phyloP scores from a whole-genome alignment of 2,888 invertebrate species.

The Nesidiocoris tenuis region DNA sequence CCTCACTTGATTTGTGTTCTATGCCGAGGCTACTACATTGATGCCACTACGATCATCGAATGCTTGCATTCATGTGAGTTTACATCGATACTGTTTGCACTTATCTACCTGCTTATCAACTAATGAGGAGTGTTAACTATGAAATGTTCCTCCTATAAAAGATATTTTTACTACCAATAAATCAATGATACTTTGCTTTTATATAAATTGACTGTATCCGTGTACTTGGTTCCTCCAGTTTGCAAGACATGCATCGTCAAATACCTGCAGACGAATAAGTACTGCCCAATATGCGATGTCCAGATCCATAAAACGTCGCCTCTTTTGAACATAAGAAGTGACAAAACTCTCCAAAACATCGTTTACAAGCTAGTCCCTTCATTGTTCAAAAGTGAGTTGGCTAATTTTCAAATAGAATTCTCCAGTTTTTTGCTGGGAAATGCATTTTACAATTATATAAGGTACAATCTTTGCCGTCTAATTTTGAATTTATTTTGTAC shows the following conservation, averaged over 20 bases:
- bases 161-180: too few species aligned
- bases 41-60: constrained; percentile 94
- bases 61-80: constrained; percentile 93
- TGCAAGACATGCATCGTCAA: constrained; percentile 92
- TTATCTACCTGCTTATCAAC: too few species aligned
- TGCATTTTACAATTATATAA: too few species aligned
- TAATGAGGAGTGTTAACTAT: too few species aligned
- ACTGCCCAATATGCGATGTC: constrained; percentile 92
- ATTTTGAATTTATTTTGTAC: too few species aligned
- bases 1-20: constrained; percentile 86
- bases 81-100: background rate
- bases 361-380: constrained; percentile 95
- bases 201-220: too few species aligned
- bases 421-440: too few species aligned
- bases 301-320: constrained; percentile 92
- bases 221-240: too few species aligned
- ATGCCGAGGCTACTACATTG: constrained; percentile 90
- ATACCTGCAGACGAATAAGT: constrained; percentile 80
- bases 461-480: too few species aligned
- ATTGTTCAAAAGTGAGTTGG: constrained; percentile 66
- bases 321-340: constrained; percentile 73
- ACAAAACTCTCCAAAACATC: constrained; percentile 90
- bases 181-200: too few species aligned
- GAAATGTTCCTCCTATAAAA: too few species aligned
- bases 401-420: too few species aligned